A percentile compares a stretch with the other conserved stretches of the same genome.
These are phyloP conservation scores for Rhizoglyphus robini DNA, from an alignment of 1,140 invertebrate species.

Conservation along the genomic window DNA sequence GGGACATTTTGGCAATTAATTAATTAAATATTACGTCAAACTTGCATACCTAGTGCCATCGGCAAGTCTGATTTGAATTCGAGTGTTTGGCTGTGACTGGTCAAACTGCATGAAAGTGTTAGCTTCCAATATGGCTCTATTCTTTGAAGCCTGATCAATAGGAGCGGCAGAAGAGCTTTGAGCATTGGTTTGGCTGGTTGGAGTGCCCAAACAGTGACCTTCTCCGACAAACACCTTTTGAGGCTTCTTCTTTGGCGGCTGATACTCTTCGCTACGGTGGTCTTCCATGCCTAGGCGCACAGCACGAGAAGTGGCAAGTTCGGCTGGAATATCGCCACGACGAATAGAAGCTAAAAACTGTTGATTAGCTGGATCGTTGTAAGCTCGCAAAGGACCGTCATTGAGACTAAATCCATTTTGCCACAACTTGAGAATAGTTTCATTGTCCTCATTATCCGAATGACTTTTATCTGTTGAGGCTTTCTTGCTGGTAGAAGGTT, in stretches of 20 bases:
- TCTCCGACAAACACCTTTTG: constrained; percentile 66
- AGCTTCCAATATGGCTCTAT: constrained; percentile 46
- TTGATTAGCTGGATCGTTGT: constrained; percentile 66
- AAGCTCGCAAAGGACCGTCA: constrained; percentile 65
- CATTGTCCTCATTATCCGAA: constrained; percentile 21
- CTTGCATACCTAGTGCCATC: constrained; percentile 57
- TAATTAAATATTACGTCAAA: constrained; percentile 15
- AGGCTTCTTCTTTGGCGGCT: constrained; percentile 39
- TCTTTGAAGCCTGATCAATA: constrained; percentile 31
- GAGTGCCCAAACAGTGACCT: constrained; percentile 63
- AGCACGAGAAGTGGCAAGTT: constrained; percentile 52
- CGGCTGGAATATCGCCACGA: constrained; percentile 70
- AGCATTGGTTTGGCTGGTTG: constrained; percentile 20
- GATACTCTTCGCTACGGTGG: constrained; percentile 67
- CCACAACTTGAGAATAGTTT: constrained; percentile 76
- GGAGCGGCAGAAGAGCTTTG: constrained; percentile 13
- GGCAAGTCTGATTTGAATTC: constrained; percentile 74
- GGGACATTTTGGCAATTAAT: constrained; percentile 20
- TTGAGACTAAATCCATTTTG: constrained; percentile 88
- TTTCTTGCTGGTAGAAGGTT: background rate
- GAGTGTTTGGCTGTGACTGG: constrained; percentile 56
- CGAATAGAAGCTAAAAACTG: constrained; percentile 75
- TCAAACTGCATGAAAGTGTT: constrained; percentile 50
- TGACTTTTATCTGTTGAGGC: background rate
- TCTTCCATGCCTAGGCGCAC: constrained; percentile 85